Base-by-base conservation (phyloP, 2,797 vertebrate genomes). In the Rhyacichthys aspro region DNA sequence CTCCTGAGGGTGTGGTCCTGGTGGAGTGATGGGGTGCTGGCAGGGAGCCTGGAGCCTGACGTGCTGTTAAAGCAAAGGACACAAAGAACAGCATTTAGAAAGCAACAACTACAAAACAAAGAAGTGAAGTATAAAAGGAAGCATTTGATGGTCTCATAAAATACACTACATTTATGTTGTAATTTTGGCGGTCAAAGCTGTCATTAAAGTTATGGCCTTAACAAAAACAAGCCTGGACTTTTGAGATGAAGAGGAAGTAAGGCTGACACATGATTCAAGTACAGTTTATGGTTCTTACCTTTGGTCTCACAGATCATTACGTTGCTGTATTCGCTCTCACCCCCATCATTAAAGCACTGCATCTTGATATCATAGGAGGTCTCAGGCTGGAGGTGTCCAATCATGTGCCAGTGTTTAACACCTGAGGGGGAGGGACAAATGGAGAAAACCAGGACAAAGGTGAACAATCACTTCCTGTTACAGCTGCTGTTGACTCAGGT, bases 221-320 rank as follows among this genome's bases (percentile, higher is more conserved):
- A n/a, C 36, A 62, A 61, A 45, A 76, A 83, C 78, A 75, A 45
- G 83, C 69, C 84, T 17, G 54, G 59, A 72, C 71, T 23, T 33
- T 48, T 48, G 75, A n/a, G n/a, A 71, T 59, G 10, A 52, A 78
- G 55, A n/a, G 17, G 45, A 46, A 47, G 33, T 66, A 45, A n/a
- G 54, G 38, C 36, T 32, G 18, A 57, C 1, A n/a, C 18, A 33
- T 55, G 62, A 75, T 28, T 77, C 39, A 12, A n/a, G 46, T 3
- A n/a, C 8, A 18, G 33, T 57, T 41, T 62, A 59, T 44, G 63
- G 68, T 61, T 60, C 91, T 86, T 79, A 98, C 96, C 96, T 94
- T 93, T 96, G 34, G 96, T 98, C 83, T 98, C 96, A 0, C 96
- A 98, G 88, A 98, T 98, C 96, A 98, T 98, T 78, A 98, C 96